Base-by-base conservation (phyloP, 2,888 invertebrate genomes). In the Tinea trinotella region DNA sequence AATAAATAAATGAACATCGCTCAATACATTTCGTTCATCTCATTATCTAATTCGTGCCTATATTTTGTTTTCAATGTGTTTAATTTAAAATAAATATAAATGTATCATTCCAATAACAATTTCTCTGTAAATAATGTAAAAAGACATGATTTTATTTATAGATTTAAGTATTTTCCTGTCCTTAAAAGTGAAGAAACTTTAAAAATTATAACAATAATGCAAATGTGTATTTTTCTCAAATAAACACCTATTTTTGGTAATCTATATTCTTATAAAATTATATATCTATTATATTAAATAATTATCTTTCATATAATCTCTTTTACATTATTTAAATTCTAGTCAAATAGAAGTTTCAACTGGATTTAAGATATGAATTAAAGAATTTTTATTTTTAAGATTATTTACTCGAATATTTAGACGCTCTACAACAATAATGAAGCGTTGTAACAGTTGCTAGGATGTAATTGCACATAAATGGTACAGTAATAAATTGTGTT, bases 91-190 rank as follows among this genome's bases (percentile, higher is more conserved):
- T n/a, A 7, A 24, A 7, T 15, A 40, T 40, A 12, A 24, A 46
- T 35, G 13, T 63, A 65, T 64, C 74, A 73, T 73, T 72, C 74
- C 74, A 72, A 61, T 61, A 61, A 57, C 66, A 60, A 60, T 57
- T 58, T 61, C 58, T 61, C 6, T 70, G 67, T 70, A 71, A 60
- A 67, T 66, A 60, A 55, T 61, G 57, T 62, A 65, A 62, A 58
- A 64, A 66, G 64, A 68, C 61, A 66, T 40, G 13, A 40, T 30
- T 30, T 30, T 30, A 2, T 30, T 30, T 30, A 7, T 40, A 40
- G 40, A 40, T 15, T 40, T 40, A 40, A 40, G 40, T 7, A 40
- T 12, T 40, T 40, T 12, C 13, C 40, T 40, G 10, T n/a, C 13
- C n/a, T 40, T 40, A 30, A 30, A 30, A 15, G 13, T 40, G 40